Evolutionary conservation across 2,113 vertebrate genomes (phyloP), one percentile per base, ranked within the genome.

Genomic region (Syngnathus typhle): DNA sequence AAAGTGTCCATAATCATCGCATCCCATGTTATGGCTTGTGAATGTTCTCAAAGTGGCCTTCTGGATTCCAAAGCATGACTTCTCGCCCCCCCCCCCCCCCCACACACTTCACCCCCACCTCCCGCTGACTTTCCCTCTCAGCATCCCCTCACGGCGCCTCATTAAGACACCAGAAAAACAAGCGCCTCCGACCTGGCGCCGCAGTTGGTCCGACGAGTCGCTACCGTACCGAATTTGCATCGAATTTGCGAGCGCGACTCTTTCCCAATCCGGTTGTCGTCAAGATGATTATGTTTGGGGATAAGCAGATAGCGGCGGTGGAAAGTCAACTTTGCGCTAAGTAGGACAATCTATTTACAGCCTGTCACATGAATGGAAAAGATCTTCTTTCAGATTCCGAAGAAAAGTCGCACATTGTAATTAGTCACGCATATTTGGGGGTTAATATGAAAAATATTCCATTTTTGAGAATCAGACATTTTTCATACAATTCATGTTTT

Each of bases 151-250:
- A 83, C 68, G 82, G 80, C 70, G 84, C 83, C 85, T 89, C 84
- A 85, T 89, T 88, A 89, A 79, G 78, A 78, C 68, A 12, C 77
- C 76, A n/a, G 75, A 59, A 73, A 83, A 87, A 86, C 83, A 78
- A 81, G 78, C 68, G 36, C 75, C 76, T 77, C 71, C 72, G 72
- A 87, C 82, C 78, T 64, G 1, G n/a, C 36, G 21, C 71, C 68
- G 44, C 78, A 64, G 75, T 64, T 36, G 73, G 72, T 63, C 68
- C 27, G 69, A 78, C 72, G 54, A 46, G 64, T 27, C 19, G 39
- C 51, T 3, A 23, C 80, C 38, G 18, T 64, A 46, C 13, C 67
- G 18, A 27, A 54, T 78, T 76, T 64, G 27, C 67, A 43, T 10
- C 16, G n/a, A n/a, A n/a, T n/a, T n/a, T 75, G 51, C 16, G 7